Evolutionary conservation across 2,888 invertebrate species (phyloP).

Genomic region (Sthenelais limicola): DNA sequence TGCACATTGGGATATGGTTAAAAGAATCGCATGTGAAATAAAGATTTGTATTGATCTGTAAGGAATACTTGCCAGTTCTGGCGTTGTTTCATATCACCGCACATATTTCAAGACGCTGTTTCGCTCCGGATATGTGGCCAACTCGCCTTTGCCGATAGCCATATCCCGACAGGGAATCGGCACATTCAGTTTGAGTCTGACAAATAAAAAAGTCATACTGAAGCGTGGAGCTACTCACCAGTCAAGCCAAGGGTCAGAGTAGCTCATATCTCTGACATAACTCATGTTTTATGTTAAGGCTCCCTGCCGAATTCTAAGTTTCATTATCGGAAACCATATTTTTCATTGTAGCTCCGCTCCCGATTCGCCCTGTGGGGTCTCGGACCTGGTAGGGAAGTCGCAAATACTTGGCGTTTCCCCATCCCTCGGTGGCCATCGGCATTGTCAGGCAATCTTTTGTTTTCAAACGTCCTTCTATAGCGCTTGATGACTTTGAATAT

Average conservation of each 20-base stretch:
- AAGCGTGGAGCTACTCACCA: slow-evolving; percentile 19
- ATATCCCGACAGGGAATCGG: neutral
- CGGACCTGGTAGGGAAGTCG: too few relatives aligned
- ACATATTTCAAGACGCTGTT: slow-evolving; percentile 26
- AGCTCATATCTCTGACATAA: slow-evolving; percentile 20
- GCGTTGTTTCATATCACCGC: slow-evolving; percentile 18
- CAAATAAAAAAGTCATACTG: slow-evolving; percentile 32
- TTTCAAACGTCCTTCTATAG: too few relatives aligned
- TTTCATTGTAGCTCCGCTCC: slow-evolving; percentile 25
- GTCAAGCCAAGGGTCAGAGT: slow-evolving; percentile 1
- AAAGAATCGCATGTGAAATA: slow-evolving; percentile 38
- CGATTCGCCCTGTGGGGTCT: too few relatives aligned
- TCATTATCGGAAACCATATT: slow-evolving; percentile 37
- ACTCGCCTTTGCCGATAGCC: slow-evolving; percentile 24
- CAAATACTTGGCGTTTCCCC: too few relatives aligned
- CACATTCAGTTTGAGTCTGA: neutral
- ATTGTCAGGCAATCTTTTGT: too few relatives aligned
- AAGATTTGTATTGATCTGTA: slow-evolving; percentile 34
- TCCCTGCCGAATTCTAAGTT: slow-evolving; percentile 33
- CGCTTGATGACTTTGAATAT: too few relatives aligned
- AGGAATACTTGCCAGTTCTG: slow-evolving; percentile 29
- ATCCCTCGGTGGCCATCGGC: too few relatives aligned
- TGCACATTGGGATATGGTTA: slow-evolving; percentile 29
- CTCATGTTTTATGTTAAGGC: slow-evolving; percentile 27
- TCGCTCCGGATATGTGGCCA: neutral